Percentiles rank a stretch among this genome's conserved stretches.
These are phyloP conservation scores for Drosophila obscura DNA, from an alignment of 1,140 invertebrate species.

Conservation along the genomic window DNA sequence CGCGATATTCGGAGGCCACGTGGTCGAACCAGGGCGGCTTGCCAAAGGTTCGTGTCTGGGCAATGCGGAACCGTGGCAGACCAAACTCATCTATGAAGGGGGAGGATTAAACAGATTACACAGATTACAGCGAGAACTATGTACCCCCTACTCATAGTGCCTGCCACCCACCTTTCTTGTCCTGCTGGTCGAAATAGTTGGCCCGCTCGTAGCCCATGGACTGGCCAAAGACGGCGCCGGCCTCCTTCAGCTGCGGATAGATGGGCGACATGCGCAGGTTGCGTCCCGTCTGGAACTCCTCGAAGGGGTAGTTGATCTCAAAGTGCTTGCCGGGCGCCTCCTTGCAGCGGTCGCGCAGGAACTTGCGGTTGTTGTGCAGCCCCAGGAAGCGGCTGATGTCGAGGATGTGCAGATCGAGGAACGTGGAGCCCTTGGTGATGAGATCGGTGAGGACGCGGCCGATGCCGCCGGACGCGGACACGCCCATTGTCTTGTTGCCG, in stretches of 20 bases:
- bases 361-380: conserved; percentile 97
- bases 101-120: background rate
- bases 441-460: conserved; percentile 95
- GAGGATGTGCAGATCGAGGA: conserved; percentile 94
- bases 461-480: conserved; percentile 96
- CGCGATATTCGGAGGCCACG: conserved; percentile 95
- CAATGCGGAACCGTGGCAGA: conserved; percentile 86
- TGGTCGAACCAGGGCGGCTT: conserved; percentile 97
- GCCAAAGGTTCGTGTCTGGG: conserved; percentile 90
- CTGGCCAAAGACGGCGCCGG: conserved; percentile 98
- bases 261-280: conserved; percentile 98
- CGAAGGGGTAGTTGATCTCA: conserved; percentile 92
- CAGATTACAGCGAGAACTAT: background rate
- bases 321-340: conserved; percentile 97
- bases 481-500: conserved; percentile 97
- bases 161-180: conserved; percentile 85
- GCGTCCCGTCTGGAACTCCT: conserved; percentile 93
- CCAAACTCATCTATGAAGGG: conserved; percentile 72
- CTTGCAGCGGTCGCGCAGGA: conserved; percentile 95
- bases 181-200: conserved; percentile 92
- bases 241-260: conserved; percentile 94
- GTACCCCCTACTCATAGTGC: no score
- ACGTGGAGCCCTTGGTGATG: conserved; percentile 92
- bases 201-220: conserved; percentile 99
- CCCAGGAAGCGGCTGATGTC: conserved; percentile 97